These are phyloP conservation scores for Metellina segmentata DNA, from an alignment of 2,888 invertebrate species.

Conservation along the genomic window DNA sequence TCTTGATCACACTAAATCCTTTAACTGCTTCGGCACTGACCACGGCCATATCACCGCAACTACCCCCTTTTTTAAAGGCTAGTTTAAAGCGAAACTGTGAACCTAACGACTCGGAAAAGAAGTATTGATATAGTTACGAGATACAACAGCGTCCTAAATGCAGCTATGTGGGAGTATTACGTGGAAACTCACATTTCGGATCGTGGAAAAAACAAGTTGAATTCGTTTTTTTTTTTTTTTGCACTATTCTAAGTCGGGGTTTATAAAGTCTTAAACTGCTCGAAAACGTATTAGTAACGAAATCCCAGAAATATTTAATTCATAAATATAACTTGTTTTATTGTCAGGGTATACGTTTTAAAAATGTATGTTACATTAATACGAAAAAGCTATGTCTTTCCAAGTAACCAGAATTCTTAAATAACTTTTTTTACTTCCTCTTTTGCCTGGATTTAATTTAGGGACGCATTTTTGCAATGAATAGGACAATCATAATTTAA, in stretches of 20 bases:
- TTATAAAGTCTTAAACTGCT: not conserved
- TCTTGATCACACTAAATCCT: conserved; percentile 42
- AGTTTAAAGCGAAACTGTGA: conserved; percentile 33
- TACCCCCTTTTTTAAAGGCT: not conserved
- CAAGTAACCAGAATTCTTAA: too few relatives aligned
- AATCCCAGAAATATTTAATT: too few relatives aligned
- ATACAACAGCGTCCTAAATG: not conserved
- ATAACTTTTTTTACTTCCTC: too few relatives aligned
- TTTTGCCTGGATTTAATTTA: too few relatives aligned
- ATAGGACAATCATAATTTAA: too few relatives aligned
- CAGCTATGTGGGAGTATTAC: not conserved
- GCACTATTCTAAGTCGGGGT: not conserved
- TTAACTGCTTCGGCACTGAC: conserved; percentile 40
- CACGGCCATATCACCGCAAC: conserved; percentile 29
- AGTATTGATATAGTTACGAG: conserved; percentile 26
- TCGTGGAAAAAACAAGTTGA: not conserved
- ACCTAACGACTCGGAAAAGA: conserved; percentile 35
- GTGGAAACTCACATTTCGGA: not conserved
- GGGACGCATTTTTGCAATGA: too few relatives aligned
- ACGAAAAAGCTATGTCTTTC: too few relatives aligned
- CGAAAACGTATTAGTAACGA: not conserved
- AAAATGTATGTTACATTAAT: too few relatives aligned
- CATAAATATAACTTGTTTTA: too few relatives aligned
- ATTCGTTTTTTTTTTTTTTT: not conserved
- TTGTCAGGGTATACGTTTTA: too few relatives aligned